These are phyloP conservation scores for Harpagoxenus sublaevis DNA, from an alignment of 2,888 invertebrate species.

Conservation along the genomic window DNA sequence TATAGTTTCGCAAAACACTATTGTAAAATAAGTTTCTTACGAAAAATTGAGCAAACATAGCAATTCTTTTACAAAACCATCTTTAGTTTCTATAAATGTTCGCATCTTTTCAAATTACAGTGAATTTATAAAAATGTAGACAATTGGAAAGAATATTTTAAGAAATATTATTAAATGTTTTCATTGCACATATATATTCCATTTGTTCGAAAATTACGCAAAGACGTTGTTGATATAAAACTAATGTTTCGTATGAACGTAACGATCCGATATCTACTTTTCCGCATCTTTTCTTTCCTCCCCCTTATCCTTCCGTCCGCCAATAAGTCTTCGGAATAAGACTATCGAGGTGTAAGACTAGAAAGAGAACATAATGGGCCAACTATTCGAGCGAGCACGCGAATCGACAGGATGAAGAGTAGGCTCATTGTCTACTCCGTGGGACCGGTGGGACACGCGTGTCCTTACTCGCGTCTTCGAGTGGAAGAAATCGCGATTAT, in stretches of 20 bases:
- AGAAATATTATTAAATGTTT: neutral
- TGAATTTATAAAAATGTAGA: neutral
- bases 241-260: neutral
- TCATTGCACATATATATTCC: neutral
- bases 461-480: constrained; percentile 57
- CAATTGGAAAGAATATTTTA: neutral
- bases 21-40: neutral
- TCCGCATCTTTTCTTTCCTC: neutral
- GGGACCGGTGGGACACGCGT: constrained; percentile 57
- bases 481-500: constrained; percentile 69
- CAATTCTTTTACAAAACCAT: neutral
- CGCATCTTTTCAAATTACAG: neutral
- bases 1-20: neutral
- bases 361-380: constrained; percentile 68
- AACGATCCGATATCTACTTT: neutral
- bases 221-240: neutral
- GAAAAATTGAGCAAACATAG: neutral
- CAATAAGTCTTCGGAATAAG: constrained; percentile 63
- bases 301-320: constrained; percentile 22
- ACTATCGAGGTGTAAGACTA: constrained; percentile 57
- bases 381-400: constrained; percentile 63
- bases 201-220: neutral
- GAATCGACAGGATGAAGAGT: constrained; percentile 79
- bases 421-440: constrained; percentile 77
- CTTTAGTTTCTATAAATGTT: neutral